These are phyloP conservation scores for Platygyra sinensis DNA, from an alignment of 64 coral and sea anemone genomes.

Conservation along the genomic window DNA sequence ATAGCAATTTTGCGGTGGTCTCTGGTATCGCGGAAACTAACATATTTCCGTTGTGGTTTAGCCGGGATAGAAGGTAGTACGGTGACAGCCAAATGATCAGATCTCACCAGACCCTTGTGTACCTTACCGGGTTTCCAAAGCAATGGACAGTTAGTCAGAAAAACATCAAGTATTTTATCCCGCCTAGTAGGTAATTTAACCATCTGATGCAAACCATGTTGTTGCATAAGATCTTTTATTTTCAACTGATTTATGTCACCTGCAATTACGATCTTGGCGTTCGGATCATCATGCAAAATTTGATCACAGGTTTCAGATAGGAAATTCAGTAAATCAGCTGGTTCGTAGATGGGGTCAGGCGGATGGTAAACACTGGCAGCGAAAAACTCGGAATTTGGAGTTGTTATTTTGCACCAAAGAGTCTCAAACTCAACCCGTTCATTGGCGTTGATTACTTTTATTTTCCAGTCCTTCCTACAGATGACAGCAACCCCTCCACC, in stretches of 20 bases:
- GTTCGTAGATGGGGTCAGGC: slow-evolving; percentile 57
- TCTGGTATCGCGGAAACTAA: too few relatives aligned
- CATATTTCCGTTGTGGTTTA: too few relatives aligned
- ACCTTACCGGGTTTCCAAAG: slow-evolving; percentile 34
- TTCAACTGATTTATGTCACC: slow-evolving; percentile 59
- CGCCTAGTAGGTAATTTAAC: slow-evolving; percentile 50
- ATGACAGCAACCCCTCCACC: too few relatives aligned
- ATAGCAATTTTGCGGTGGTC: too few relatives aligned
- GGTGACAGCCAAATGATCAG: slow-evolving; percentile 51
- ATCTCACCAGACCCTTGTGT: slow-evolving; percentile 47
- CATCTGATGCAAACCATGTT: slow-evolving; percentile 39
- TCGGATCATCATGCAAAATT: slow-evolving; percentile 46
- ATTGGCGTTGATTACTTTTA: too few relatives aligned
- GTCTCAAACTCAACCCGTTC: too few relatives aligned
- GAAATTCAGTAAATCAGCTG: slow-evolving; percentile 27
- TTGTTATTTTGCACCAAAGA: too few relatives aligned
- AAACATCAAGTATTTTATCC: slow-evolving; percentile 49
- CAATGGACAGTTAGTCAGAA: slow-evolving; percentile 63
- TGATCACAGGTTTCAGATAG: slow-evolving; percentile 49
- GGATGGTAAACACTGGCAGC: slow-evolving; percentile 62
- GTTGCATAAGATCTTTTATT: slow-evolving; percentile 47
- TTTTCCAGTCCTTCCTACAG: too few relatives aligned
- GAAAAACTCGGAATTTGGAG: too few relatives aligned
- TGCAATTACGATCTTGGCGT: slow-evolving; percentile 67
- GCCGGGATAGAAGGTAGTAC: too few relatives aligned